Evolutionary conservation across 2,797 vertebrate species (phyloP), one percentile per base, ranked within the genome.

Genomic region (Emydoidea blandingii): DNA sequence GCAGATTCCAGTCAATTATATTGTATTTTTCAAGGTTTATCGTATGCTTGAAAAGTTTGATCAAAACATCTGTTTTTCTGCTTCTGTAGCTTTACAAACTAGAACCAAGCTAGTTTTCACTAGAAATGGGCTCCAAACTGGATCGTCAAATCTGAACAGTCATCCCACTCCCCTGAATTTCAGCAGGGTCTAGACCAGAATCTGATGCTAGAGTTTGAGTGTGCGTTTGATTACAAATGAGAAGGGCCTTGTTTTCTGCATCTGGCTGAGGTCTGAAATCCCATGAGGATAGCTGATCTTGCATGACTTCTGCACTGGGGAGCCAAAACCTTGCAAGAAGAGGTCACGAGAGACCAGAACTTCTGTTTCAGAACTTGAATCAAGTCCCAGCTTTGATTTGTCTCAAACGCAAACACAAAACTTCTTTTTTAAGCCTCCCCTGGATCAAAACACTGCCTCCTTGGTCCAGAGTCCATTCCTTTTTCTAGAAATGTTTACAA

Each of bases 71-170:
- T 41, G 1, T 86, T 90, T 44, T 68, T 0, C 72, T 93, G 0
- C 7, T 93, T 5, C 93, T 79, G 53, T 80, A 41, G 1, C 11
- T 81, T 91, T 3, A 86, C 41, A 44, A 0, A 0, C 10, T 41
- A 83, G 44, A 0, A 47, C 56, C 41, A 56, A 31, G 49, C 16
- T 79, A 52, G 12, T 0, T 34, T 92, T 54, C 25, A 74, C 23
- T 82, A 72, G 4, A 4, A 86, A 31, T 2, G 56, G n/a, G 5
- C 0, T 81, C 15, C 47, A 86, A 12, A 15, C n/a, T 41, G 9
- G 3, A 25, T 92, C 83, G 81, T 37, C 29, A 88, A 27, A 8
- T 68, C 8, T 79, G 29, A 84, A 44, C 52, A 23, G 23, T 19
- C 23, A 34, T 62, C 31, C 59, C 31, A 16, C 29, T 34, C n/a